Conservation (phyloP, 2,888 invertebrate species). For the Papilio demoleus region DNA sequence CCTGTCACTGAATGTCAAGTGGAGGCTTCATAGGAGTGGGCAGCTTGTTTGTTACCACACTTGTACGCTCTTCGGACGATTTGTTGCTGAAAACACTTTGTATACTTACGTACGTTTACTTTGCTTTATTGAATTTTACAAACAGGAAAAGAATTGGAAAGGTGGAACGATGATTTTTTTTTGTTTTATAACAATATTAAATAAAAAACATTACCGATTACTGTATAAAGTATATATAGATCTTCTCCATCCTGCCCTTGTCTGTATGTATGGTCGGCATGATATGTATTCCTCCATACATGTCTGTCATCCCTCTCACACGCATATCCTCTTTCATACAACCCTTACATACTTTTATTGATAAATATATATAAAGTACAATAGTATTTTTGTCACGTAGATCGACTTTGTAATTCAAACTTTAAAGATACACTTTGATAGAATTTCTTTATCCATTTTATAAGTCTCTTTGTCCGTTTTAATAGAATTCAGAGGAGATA, state of each 20-base stretch:
- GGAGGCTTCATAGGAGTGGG: neutral
- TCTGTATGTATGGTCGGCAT: too few relatives aligned
- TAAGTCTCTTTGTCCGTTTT: constrained; percentile 27
- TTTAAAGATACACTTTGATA: constrained; percentile 11
- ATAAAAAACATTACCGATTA: too few relatives aligned
- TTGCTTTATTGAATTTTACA: constrained; percentile 17
- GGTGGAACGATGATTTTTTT: too few relatives aligned
- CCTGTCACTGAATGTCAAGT: constrained; percentile 15
- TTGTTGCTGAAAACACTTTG: constrained; percentile 9
- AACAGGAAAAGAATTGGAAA: too few relatives aligned
- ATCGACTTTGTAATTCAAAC: neutral
- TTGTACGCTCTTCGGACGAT: constrained; percentile 5
- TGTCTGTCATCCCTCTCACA: too few relatives aligned
- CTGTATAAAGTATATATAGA: too few relatives aligned
- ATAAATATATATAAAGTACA: too few relatives aligned
- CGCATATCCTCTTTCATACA: too few relatives aligned
- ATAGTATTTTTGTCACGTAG: neutral
- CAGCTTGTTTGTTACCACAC: constrained; percentile 13
- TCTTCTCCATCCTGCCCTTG: too few relatives aligned
- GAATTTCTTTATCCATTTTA: constrained; percentile 17
- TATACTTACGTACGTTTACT: neutral
- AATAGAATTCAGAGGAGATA: constrained; percentile 24
- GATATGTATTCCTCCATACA: too few relatives aligned
- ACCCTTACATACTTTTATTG: too few relatives aligned
- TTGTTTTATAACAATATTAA: too few relatives aligned